Evolutionary conservation across 2,113 vertebrate species (phyloP).

Genomic region (Alligator sinensis): DNA sequence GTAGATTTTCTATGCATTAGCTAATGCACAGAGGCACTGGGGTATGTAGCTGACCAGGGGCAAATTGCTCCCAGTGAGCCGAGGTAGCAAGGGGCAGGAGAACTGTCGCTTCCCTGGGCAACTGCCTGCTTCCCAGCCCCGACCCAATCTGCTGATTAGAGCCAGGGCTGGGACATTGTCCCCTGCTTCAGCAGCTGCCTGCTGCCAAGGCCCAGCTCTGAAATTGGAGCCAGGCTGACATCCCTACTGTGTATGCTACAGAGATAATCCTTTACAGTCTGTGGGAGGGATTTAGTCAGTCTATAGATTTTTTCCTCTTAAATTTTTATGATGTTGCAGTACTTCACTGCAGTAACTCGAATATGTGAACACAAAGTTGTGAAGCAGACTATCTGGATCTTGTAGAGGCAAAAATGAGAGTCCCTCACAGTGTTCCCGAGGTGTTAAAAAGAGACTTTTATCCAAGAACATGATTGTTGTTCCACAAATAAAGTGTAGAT

Average conservation of each 20-base stretch:
- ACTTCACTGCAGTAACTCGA: constrained; percentile 48
- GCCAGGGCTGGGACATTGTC: too few relatives aligned
- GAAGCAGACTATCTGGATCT: constrained; percentile 33
- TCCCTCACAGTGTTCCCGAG: constrained; percentile 40
- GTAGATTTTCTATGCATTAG: too few relatives aligned
- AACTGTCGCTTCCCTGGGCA: too few relatives aligned
- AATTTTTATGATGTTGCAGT: constrained; percentile 36
- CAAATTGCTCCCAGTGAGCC: too few relatives aligned
- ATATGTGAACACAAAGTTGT: constrained; percentile 41
- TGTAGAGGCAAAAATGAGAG: constrained; percentile 62
- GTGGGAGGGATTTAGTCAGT: neutral
- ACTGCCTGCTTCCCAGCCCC: too few relatives aligned
- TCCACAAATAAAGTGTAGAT: constrained; percentile 40
- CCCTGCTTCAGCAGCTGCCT: too few relatives aligned
- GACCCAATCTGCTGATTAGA: too few relatives aligned
- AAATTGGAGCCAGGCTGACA: too few relatives aligned
- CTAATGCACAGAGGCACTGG: too few relatives aligned
- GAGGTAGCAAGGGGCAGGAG: too few relatives aligned
- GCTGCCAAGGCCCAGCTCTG: too few relatives aligned
- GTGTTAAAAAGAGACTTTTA: constrained; percentile 56
- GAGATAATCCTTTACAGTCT: neutral
- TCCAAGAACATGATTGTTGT: constrained; percentile 49
- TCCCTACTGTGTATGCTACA: neutral
- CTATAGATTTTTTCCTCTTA: constrained; percentile 37
- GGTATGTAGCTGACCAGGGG: too few relatives aligned